Evolutionary conservation across 92 coral and sea anemone genomes (phyloP).

Genomic region (Pocillopora grandis): DNA sequence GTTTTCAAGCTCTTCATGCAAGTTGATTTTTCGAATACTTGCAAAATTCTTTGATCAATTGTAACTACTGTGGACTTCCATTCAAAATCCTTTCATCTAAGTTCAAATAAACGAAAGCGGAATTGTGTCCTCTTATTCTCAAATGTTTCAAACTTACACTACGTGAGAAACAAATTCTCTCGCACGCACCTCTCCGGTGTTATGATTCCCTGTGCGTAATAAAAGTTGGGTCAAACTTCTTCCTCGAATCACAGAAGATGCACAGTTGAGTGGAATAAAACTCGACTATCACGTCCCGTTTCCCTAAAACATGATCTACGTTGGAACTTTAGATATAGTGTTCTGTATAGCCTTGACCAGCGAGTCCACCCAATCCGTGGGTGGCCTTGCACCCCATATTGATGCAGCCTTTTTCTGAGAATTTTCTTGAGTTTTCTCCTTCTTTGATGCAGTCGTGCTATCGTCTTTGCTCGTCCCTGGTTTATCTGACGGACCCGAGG

Average conservation of each 20-base stretch:
- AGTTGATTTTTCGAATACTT: neutral
- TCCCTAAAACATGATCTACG: neutral
- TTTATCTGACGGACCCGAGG: constrained; percentile 25
- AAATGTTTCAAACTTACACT: neutral
- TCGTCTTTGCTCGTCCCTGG: constrained; percentile 67
- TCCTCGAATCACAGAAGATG: neutral
- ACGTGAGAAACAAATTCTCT: neutral
- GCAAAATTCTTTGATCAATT: neutral
- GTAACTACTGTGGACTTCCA: neutral
- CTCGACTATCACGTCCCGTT: too few relatives aligned
- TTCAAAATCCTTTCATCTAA: neutral
- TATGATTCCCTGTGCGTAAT: neutral
- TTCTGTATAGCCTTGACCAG: constrained; percentile 78
- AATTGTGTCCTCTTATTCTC: neutral
- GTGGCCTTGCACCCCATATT: constrained; percentile 60
- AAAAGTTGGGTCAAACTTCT: too few relatives aligned
- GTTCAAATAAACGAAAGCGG: neutral
- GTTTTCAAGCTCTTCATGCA: too few relatives aligned
- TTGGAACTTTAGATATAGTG: constrained; percentile 66
- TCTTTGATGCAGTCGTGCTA: constrained; percentile 38
- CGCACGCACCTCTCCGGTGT: too few relatives aligned
- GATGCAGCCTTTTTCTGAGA: constrained; percentile 48
- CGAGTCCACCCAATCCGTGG: constrained; percentile 75
- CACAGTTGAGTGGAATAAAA: too few relatives aligned
- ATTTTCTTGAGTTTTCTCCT: constrained; percentile 41